A percentile compares a stretch with the other conserved stretches of the same genome.
Evolutionary conservation across 2,797 vertebrate genomes (phyloP).

Genomic region (Aythya fuligula): DNA sequence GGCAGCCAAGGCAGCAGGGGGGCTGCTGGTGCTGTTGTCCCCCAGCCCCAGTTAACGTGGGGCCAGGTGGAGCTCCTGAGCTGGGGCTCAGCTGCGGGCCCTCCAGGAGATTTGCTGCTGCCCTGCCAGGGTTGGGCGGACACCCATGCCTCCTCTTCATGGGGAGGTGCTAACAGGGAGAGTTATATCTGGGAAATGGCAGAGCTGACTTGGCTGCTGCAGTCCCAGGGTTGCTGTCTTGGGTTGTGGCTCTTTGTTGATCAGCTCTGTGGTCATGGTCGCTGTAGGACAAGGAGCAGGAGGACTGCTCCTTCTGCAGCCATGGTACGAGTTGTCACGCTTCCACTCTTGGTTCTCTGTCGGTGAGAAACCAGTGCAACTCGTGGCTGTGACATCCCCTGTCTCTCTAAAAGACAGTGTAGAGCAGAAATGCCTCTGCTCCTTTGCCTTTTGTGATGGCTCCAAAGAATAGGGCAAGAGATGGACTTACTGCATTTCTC

Average conservation of each 20-base stretch:
- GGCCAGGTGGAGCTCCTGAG: fast-evolving
- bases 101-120: background rate
- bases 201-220: background rate
- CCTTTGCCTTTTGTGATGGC: background rate
- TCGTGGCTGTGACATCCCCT: background rate
- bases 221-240: no score
- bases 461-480: background rate
- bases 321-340: background rate
- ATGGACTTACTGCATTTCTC: background rate
- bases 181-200: background rate
- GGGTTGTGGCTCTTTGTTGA: background rate
- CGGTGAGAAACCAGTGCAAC: background rate
- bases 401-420: background rate
- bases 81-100: background rate
- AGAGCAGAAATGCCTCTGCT: background rate
- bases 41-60: fast-evolving
- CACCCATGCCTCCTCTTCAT: background rate
- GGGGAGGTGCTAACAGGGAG: background rate
- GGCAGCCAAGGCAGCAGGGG: background rate
- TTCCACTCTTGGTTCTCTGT: background rate
- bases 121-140: background rate
- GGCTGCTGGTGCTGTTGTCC: background rate
- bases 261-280: background rate
- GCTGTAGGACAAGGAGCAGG: background rate
- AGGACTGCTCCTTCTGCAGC: background rate